These are phyloP conservation scores for Tyrophagus putrescentiae DNA, from an alignment of 1,140 invertebrate genomes.

Conservation along the genomic window DNA sequence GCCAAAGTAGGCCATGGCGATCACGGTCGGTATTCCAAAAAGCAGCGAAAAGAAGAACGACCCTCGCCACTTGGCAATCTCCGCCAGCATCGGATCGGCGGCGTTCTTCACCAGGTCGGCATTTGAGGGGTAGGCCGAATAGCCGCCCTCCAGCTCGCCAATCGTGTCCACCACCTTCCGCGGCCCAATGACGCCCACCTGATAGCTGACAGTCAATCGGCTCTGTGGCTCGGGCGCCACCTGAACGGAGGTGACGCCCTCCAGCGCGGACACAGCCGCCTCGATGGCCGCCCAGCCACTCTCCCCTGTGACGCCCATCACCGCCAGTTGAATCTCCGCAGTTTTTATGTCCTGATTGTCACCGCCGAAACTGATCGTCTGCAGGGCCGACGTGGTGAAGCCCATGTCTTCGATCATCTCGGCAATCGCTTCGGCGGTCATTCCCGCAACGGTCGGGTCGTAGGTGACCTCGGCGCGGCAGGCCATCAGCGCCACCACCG, in stretches of 20 bases:
- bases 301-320: neutral
- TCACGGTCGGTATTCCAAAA: constrained; percentile 89
- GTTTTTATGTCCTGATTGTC: neutral
- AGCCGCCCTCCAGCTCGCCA: constrained; percentile 36
- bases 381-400: neutral
- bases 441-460: constrained; percentile 60
- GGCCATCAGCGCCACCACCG: constrained; percentile 71
- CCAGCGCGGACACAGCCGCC: neutral
- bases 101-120: constrained; percentile 31
- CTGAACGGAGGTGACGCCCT: neutral
- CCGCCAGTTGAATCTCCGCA: neutral
- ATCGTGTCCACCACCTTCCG: constrained; percentile 20
- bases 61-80: constrained; percentile 79
- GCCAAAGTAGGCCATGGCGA: constrained; percentile 94
- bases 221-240: neutral
- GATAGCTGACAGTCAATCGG: constrained; percentile 33
- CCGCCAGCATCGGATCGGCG: constrained; percentile 50
- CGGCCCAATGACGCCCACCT: constrained; percentile 14
- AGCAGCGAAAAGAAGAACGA: constrained; percentile 83
- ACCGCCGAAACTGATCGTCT: neutral
- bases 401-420: constrained; percentile 50
- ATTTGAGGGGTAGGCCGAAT: constrained; percentile 38
- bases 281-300: neutral
- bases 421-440: constrained; percentile 72
- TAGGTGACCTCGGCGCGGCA: constrained; percentile 68